phyloP scores from a whole-genome alignment of 2,888 invertebrate species.

The Gibbula magus region DNA sequence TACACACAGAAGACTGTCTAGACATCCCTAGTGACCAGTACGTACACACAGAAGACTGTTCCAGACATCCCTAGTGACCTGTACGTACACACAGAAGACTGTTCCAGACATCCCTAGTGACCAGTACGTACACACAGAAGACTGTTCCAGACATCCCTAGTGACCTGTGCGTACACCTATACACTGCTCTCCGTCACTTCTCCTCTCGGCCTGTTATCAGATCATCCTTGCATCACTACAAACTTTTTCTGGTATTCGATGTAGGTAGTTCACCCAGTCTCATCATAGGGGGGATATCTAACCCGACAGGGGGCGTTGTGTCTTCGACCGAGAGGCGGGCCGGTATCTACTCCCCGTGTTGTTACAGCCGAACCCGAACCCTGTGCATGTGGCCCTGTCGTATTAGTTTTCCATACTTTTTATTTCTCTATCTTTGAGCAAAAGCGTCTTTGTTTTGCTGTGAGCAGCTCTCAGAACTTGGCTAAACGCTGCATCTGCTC shows the following conservation, averaged over 20 bases:
- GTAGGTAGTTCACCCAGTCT: background rate
- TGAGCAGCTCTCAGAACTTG: background rate
- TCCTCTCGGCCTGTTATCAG: too few species aligned
- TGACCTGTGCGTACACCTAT: too few species aligned
- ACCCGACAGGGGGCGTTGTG: background rate
- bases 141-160: too few species aligned
- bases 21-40: too few species aligned
- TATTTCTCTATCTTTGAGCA: background rate
- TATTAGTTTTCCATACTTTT: background rate
- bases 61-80: too few species aligned
- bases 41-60: too few species aligned
- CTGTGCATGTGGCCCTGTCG: background rate
- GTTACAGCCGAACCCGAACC: background rate
- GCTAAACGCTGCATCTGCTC: background rate
- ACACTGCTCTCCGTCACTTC: too few species aligned
- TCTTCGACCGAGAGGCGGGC: background rate
- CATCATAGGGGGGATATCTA: background rate
- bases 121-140: too few species aligned
- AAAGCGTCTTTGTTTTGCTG: background rate
- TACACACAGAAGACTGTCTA: too few species aligned
- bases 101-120: too few species aligned
- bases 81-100: too few species aligned
- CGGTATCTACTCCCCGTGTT: background rate
- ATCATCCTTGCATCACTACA: background rate
- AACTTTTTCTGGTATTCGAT: background rate